A percentile compares a stretch with the other conserved stretches of the same genome.
Conservation (phyloP, 1,140 invertebrate genomes). For the Pseudomyrmex concolor region DNA sequence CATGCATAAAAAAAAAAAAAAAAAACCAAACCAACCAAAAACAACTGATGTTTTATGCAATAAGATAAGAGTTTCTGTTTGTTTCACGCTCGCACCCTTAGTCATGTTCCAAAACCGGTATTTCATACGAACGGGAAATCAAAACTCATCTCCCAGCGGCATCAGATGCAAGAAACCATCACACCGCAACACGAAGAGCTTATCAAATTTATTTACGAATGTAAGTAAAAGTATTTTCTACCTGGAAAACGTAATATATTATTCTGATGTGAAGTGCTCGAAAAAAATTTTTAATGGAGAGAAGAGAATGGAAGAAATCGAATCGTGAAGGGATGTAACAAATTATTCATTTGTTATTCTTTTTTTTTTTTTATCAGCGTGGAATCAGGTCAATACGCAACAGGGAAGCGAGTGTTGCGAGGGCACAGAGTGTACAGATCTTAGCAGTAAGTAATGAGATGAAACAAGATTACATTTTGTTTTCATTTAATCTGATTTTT, state of each 20-base stretch:
- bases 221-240: conserved; percentile 83
- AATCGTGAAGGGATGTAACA: no score
- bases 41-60: background rate
- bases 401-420: conserved; percentile 75
- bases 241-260: background rate
- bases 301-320: no score
- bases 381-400: conserved; percentile 79
- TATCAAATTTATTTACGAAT: conserved; percentile 90
- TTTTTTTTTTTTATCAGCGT: conserved; percentile 73
- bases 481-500: no score
- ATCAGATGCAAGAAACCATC: conserved; percentile 87
- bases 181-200: conserved; percentile 91
- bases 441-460: conserved; percentile 69
- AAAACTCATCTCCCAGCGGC: conserved; percentile 87
- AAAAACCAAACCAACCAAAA: background rate
- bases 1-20: conserved; percentile 6
- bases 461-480: background rate
- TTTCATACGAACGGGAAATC: conserved; percentile 89
- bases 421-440: conserved; percentile 76
- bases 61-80: conserved; percentile 18
- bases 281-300: no score
- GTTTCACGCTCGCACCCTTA: conserved; percentile 73
- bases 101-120: conserved; percentile 88
- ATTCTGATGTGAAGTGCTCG: no score
- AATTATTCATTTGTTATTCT: background rate